Evolutionary conservation across 2,888 invertebrate species (phyloP).

Genomic region (Amiota communis): DNA sequence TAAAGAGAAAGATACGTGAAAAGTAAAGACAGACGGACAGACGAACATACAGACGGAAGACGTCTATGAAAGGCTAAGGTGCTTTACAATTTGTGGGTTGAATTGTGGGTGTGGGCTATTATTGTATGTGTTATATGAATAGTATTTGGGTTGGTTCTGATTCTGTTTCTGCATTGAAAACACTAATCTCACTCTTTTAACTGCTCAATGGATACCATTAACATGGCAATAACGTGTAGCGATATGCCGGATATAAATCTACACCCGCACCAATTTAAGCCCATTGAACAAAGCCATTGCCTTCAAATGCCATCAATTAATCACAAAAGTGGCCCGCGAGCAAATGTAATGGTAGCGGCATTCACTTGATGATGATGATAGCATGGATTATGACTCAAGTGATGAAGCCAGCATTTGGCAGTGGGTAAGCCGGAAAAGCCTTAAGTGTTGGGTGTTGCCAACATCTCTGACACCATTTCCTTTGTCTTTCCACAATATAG

Average conservation of each 20-base stretch:
- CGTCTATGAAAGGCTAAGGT: not conserved
- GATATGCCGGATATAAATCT: slow-evolving; percentile 40
- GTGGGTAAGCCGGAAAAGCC: too few species aligned
- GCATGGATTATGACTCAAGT: too few species aligned
- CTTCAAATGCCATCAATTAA: slow-evolving; percentile 63
- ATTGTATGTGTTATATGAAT: not conserved
- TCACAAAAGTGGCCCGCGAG: slow-evolving; percentile 60
- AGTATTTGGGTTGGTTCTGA: not conserved
- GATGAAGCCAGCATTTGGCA: too few species aligned
- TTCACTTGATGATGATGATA: too few species aligned
- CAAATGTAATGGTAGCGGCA: slow-evolving; percentile 16
- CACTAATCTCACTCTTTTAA: slow-evolving; percentile 59
- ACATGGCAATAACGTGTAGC: slow-evolving; percentile 55
- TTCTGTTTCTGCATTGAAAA: slow-evolving; percentile 41
- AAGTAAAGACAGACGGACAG: too few species aligned
- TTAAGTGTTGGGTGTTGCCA: too few species aligned
- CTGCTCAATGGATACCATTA: slow-evolving; percentile 63
- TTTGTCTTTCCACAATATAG: too few species aligned
- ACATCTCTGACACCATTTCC: too few species aligned
- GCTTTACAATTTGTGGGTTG: slow-evolving; percentile 3
- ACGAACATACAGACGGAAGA: not conserved
- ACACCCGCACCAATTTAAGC: slow-evolving; percentile 3
- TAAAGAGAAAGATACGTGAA: too few species aligned
- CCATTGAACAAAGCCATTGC: slow-evolving; percentile 38
- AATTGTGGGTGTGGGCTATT: not conserved